Evolutionary conservation across 2,113 vertebrate genomes (phyloP).

Genomic region (Pituophis catenifer): DNA sequence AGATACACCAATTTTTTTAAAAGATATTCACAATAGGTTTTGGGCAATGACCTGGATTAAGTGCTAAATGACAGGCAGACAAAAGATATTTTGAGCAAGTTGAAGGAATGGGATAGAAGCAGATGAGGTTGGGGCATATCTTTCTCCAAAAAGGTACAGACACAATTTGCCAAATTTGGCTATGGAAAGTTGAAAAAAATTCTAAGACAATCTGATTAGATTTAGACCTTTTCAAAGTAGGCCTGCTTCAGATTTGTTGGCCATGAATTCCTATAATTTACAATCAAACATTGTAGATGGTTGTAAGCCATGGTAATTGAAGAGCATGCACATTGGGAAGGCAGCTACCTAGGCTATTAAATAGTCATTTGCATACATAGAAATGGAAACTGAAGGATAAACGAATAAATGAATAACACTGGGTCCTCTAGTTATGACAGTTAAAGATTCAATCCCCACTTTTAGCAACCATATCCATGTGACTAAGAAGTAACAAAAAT

Average conservation of each 20-base stretch:
- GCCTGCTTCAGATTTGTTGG: background rate
- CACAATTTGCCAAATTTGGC: background rate
- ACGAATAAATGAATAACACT: background rate
- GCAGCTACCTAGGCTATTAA: background rate
- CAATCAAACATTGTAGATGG: background rate
- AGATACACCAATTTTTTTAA: background rate
- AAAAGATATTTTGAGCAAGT: background rate
- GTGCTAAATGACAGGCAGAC: background rate
- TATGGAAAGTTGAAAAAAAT: background rate
- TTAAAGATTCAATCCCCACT: background rate
- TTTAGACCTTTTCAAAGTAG: background rate
- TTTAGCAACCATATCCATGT: background rate
- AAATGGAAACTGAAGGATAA: background rate
- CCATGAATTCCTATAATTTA: background rate
- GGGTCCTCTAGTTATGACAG: background rate
- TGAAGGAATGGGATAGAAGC: background rate
- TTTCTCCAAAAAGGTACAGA: background rate
- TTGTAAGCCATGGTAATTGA: background rate
- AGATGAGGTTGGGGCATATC: background rate
- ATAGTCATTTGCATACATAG: background rate
- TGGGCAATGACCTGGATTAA: background rate
- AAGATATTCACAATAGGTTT: background rate
- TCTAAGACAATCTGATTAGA: background rate
- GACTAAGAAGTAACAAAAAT: background rate
- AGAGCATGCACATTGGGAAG: background rate